phyloP scores from a whole-genome alignment of 2,888 invertebrate species.

The Tuberolachnus salignus region DNA sequence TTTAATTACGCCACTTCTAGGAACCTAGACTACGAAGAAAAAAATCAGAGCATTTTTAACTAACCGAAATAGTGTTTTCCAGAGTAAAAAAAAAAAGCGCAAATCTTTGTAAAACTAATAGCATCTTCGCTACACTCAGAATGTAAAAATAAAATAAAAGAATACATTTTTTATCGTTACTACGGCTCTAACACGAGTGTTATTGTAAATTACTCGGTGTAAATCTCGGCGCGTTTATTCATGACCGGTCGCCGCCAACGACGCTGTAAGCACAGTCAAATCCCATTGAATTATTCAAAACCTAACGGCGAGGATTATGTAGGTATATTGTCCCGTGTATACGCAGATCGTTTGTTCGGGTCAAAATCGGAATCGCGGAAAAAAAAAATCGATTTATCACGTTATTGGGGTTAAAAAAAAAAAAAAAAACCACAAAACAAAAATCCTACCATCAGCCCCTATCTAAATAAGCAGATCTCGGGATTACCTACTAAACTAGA shows the following conservation, averaged over 20 bases:
- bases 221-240: conserved; percentile 43
- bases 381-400: neutral
- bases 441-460: neutral
- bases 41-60: too few species aligned
- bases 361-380: neutral
- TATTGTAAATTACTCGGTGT: conserved; percentile 13
- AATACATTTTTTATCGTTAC: conserved; percentile 22
- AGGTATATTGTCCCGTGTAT: neutral
- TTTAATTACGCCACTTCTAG: too few species aligned
- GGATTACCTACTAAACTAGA: conserved; percentile 18
- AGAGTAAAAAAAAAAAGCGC: too few species aligned
- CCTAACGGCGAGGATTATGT: neutral
- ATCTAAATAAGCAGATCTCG: conserved; percentile 20
- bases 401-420: neutral
- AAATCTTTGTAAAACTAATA: too few species aligned
- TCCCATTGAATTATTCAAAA: conserved; percentile 48
- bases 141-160: conserved; percentile 24
- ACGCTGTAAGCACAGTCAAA: conserved; percentile 6
- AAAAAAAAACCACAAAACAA: neutral
- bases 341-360: conserved; percentile 28
- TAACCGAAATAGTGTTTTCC: too few species aligned
- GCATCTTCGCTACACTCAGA: too few species aligned
- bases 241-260: conserved; percentile 16
- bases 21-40: too few species aligned
- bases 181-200: neutral